Evolutionary conservation across 1,140 invertebrate genomes (phyloP).

Genomic region (Cyclina sinensis): DNA sequence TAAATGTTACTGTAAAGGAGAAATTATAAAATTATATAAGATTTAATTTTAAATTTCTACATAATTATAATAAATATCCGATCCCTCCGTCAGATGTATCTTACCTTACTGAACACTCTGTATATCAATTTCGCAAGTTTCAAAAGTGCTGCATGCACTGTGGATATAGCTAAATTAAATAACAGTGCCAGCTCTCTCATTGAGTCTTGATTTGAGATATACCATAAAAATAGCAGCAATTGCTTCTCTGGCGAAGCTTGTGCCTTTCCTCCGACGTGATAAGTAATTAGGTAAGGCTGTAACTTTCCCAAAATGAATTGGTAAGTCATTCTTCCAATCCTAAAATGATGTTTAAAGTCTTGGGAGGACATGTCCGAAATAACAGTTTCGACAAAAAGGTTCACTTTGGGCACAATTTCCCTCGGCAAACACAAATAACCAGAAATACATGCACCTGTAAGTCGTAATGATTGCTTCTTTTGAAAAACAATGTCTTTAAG

Average conservation of each 20-base stretch:
- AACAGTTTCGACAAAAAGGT: background rate
- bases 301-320: background rate
- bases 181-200: background rate
- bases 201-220: background rate
- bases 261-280: background rate
- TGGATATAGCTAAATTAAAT: background rate
- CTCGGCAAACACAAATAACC: background rate
- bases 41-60: too few relatives aligned
- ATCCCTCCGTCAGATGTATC: background rate
- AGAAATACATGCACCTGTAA: background rate
- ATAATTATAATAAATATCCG: too few relatives aligned
- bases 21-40: too few relatives aligned
- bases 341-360: conserved; percentile 25
- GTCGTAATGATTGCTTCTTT: background rate
- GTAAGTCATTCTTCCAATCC: background rate
- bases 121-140: background rate
- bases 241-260: background rate
- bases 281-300: background rate
- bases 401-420: conserved; percentile 10
- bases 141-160: background rate
- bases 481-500: background rate
- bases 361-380: background rate
- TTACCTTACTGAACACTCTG: background rate
- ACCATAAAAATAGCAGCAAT: background rate
- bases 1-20: too few relatives aligned